Percentiles rank a stretch among this genome's conserved stretches.
Conservation (phyloP, 1,140 invertebrate genomes). For the Leptopilina clavipes region DNA sequence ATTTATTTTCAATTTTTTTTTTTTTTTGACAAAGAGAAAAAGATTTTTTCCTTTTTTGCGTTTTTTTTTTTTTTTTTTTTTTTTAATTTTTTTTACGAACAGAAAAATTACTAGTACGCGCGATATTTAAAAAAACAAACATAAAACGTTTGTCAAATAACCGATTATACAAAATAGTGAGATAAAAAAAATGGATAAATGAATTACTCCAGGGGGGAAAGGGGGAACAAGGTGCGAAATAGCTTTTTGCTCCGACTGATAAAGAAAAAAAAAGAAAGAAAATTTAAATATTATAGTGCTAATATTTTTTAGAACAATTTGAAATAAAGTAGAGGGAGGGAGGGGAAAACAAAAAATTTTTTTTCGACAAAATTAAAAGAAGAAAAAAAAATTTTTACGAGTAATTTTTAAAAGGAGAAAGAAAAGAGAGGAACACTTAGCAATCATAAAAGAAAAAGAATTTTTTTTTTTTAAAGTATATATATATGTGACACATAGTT, state of each 20-base stretch:
- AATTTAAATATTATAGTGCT: slow-evolving; percentile 22
- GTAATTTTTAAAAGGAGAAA: no score
- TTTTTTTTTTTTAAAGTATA: slow-evolving; percentile 49
- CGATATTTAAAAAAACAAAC: slow-evolving; percentile 21
- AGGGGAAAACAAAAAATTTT: slow-evolving; percentile 43
- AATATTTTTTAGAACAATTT: background rate
- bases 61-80: no score
- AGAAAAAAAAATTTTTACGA: no score
- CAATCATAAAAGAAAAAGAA: slow-evolving; percentile 47
- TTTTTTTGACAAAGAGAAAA: no score
- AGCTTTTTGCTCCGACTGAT: slow-evolving; percentile 14
- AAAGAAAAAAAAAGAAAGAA: background rate
- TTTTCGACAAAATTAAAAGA: slow-evolving; percentile 12
- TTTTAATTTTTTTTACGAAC: background rate
- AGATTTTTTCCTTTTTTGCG: no score
- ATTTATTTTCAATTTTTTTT: no score
- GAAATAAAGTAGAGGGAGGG: background rate
- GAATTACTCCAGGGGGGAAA: slow-evolving; percentile 2
- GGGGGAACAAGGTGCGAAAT: background rate
- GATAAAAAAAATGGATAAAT: slow-evolving; percentile 30
- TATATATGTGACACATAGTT: slow-evolving; percentile 60
- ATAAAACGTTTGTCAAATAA: slow-evolving; percentile 25
- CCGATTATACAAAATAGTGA: slow-evolving; percentile 30
- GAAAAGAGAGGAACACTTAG: slow-evolving; percentile 37
- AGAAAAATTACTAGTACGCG: background rate